These are phyloP conservation scores for Tychaedon coryphoeus DNA, from an alignment of 2,113 vertebrate species.

Conservation along the genomic window DNA sequence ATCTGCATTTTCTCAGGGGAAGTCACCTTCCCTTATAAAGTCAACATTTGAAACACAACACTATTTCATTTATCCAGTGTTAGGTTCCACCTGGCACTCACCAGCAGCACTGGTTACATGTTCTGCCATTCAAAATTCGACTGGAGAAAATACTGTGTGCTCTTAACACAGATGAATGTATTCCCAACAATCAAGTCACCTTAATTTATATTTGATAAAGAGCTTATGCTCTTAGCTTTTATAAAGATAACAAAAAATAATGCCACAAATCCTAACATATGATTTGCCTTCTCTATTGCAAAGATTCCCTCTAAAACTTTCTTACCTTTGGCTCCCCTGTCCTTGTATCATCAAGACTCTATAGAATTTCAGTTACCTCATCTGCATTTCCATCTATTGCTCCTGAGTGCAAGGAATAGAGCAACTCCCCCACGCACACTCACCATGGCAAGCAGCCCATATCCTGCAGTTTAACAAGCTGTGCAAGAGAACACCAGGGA, in stretches of 20 bases:
- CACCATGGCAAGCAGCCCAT: background rate
- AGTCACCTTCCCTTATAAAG: background rate
- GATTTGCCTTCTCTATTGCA: background rate
- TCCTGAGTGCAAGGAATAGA: background rate
- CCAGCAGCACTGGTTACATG: background rate
- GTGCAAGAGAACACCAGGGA: background rate
- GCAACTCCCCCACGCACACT: fast-evolving
- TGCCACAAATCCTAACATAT: background rate
- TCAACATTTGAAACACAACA: background rate
- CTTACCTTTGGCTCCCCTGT: background rate
- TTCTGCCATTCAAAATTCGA: background rate
- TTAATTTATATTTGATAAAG: background rate
- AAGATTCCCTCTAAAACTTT: background rate
- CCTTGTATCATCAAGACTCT: background rate
- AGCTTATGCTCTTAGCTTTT: background rate
- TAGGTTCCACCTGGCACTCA: background rate
- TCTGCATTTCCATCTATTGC: background rate
- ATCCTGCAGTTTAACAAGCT: background rate
- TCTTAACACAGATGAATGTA: background rate
- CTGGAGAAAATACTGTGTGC: background rate
- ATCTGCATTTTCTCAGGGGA: background rate
- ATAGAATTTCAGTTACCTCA: background rate
- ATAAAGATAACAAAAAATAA: background rate
- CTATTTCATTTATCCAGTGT: background rate
- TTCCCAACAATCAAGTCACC: background rate